Conservation (phyloP, 2,888 invertebrate species). For the Drosophila yooni region DNA sequence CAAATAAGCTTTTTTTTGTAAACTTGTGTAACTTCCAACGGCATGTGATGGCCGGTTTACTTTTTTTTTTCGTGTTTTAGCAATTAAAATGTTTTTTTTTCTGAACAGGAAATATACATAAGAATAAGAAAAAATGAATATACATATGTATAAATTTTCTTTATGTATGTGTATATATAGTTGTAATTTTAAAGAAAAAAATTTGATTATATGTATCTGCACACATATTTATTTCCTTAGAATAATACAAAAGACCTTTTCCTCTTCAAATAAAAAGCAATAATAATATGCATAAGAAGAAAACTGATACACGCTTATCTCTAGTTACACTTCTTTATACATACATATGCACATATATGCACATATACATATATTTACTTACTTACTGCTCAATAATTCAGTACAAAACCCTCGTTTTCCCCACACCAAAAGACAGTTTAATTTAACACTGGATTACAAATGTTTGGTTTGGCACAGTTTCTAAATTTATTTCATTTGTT, state of each 20-base stretch:
- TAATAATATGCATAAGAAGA: background rate
- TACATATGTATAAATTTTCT: background rate
- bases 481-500: background rate
- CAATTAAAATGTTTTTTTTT: background rate
- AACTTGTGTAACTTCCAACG: background rate
- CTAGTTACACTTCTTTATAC: background rate
- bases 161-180: background rate
- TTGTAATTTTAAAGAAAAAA: background rate
- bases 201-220: background rate
- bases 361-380: background rate
- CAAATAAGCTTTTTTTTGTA: background rate
- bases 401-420: background rate
- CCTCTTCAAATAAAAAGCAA: background rate
- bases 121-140: background rate
- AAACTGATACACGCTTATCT: background rate
- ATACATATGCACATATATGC: background rate
- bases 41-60: fast-evolving
- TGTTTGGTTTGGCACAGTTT: background rate
- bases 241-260: background rate
- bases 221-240: background rate
- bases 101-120: background rate
- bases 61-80: background rate
- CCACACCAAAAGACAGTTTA: background rate
- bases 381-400: background rate
- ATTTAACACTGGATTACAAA: background rate